A percentile compares a stretch with the other conserved stretches of the same genome.
Evolutionary conservation across 2,888 invertebrate species (phyloP).

Genomic region (Prosapia bicincta): DNA sequence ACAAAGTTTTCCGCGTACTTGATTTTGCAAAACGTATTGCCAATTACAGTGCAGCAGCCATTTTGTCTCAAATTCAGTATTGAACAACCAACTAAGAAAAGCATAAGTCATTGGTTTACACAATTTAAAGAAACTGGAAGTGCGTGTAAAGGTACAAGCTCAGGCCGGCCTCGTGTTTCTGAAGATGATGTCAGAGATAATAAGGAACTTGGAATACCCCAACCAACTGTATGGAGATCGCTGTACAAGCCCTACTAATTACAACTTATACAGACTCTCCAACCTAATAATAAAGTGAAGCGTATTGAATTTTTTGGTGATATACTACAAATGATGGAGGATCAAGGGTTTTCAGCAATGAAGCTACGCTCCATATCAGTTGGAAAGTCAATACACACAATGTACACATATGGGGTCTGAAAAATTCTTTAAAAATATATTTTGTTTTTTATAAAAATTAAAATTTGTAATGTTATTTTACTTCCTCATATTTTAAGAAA

Average conservation of each 20-base stretch:
- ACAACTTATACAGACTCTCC: neutral
- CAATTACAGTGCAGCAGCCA: slow-evolving; percentile 13
- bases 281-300: neutral
- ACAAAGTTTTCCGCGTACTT: slow-evolving; percentile 14
- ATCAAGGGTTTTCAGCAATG: slow-evolving; percentile 10
- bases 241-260: slow-evolving; percentile 8
- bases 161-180: slow-evolving; percentile 14
- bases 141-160: slow-evolving; percentile 4
- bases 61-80: slow-evolving; percentile 11
- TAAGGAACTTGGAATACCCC: slow-evolving; percentile 15
- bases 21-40: slow-evolving; percentile 15
- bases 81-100: slow-evolving; percentile 15
- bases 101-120: slow-evolving; percentile 11
- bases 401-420: slow-evolving; percentile 1
- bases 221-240: slow-evolving; percentile 17
- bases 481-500: too few species aligned
- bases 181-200: neutral
- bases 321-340: neutral
- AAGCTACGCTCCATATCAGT: slow-evolving; percentile 4
- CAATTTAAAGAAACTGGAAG: slow-evolving; percentile 15
- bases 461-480: too few species aligned
- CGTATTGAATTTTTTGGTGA: slow-evolving; percentile 5
- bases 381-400: slow-evolving; percentile 12
- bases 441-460: too few species aligned
- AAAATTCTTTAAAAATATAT: too few species aligned